Conservation (phyloP, 2,797 vertebrate species). For the Ptychadena robeensis region DNA sequence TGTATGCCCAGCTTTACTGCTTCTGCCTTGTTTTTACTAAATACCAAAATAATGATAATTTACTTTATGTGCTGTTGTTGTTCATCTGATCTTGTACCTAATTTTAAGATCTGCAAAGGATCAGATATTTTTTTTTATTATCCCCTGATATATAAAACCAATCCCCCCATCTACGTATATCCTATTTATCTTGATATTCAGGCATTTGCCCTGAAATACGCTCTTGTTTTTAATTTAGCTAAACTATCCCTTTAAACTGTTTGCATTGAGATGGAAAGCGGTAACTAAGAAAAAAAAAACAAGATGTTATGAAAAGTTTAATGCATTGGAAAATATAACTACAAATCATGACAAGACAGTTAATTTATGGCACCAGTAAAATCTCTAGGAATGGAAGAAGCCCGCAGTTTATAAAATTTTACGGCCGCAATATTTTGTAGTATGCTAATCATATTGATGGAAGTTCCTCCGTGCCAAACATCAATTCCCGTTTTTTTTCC, state of each 20-base stretch:
- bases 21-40: no score
- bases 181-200: no score
- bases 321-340: slow-evolving; percentile 53
- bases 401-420: slow-evolving; percentile 52
- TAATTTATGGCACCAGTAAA: slow-evolving; percentile 60
- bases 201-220: not conserved
- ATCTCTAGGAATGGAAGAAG: slow-evolving; percentile 58
- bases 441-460: slow-evolving; percentile 60
- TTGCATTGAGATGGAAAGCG: slow-evolving; percentile 32
- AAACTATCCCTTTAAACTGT: slow-evolving; percentile 3
- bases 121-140: no score
- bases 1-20: no score
- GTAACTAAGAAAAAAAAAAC: slow-evolving; percentile 37
- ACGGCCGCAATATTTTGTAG: slow-evolving; percentile 12
- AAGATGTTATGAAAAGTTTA: slow-evolving; percentile 53
- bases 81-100: no score
- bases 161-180: no score
- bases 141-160: no score
- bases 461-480: slow-evolving; percentile 32
- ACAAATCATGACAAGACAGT: slow-evolving; percentile 60
- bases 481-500: not conserved
- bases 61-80: no score
- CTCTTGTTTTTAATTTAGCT: not conserved
- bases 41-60: no score
- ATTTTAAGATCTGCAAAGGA: no score